These are phyloP conservation scores for Argyresthia goedartella DNA, from an alignment of 2,888 invertebrate species.

Conservation along the genomic window DNA sequence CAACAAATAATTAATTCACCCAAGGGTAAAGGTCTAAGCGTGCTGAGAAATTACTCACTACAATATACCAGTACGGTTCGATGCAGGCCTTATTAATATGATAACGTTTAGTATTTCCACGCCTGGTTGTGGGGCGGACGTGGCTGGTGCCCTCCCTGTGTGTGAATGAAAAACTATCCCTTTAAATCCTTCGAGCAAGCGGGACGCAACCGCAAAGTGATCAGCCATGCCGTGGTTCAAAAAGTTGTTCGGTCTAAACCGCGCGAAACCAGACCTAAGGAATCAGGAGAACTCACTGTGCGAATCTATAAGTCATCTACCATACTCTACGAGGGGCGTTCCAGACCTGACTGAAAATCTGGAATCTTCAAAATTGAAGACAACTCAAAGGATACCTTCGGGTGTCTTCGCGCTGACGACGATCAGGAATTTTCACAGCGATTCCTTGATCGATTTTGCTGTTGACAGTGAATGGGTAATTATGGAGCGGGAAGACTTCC, in stretches of 20 bases:
- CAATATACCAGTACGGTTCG: neutral
- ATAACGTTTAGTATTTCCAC: no score
- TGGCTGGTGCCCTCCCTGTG: conserved; percentile 15
- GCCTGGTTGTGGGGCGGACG: conserved; percentile 20
- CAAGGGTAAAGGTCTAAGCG: conserved; percentile 63
- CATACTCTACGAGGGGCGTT: no score
- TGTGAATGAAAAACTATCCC: conserved; percentile 73
- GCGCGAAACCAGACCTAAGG: conserved; percentile 35
- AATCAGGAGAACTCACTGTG: conserved; percentile 15
- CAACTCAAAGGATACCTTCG: conserved; percentile 8
- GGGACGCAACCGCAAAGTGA: conserved; percentile 72
- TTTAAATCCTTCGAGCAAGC: conserved; percentile 73
- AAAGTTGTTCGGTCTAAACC: conserved; percentile 72
- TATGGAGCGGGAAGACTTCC: conserved; percentile 34
- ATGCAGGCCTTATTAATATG: neutral
- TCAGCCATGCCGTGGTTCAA: conserved; percentile 75
- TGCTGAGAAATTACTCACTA: conserved; percentile 39
- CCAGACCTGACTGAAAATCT: no score
- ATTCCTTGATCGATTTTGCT: conserved; percentile 39
- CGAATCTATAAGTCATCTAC: conserved; percentile 20
- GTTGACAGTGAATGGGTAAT: conserved; percentile 56
- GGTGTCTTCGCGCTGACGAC: conserved; percentile 52
- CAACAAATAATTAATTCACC: conserved; percentile 53
- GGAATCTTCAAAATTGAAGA: no score
- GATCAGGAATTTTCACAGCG: conserved; percentile 43